phyloP scores from a whole-genome alignment of 1,140 invertebrate species.

The Drosophila punjabiensis region DNA sequence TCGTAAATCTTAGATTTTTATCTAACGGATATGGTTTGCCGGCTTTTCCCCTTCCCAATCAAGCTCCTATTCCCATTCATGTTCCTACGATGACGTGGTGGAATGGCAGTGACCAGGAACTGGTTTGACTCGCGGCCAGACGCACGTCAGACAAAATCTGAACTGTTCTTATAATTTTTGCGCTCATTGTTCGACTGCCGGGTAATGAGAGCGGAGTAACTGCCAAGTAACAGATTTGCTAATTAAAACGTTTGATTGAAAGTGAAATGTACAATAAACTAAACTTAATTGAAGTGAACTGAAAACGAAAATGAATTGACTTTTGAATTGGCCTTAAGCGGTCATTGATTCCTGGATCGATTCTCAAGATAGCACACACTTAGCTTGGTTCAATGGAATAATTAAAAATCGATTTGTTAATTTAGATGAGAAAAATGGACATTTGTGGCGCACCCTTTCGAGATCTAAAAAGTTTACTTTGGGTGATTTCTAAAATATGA shows the following conservation, averaged over 20 bases:
- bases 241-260: constrained; percentile 65
- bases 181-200: constrained; percentile 40
- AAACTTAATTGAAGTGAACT: constrained; percentile 50
- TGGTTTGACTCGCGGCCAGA: constrained; percentile 68
- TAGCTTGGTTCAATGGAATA: not conserved
- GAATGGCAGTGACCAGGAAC: constrained; percentile 45
- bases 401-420: constrained; percentile 14
- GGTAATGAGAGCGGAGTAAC: constrained; percentile 42
- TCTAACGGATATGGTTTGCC: constrained; percentile 48
- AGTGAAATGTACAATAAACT: constrained; percentile 38
- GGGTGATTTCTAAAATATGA: not conserved
- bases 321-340: constrained; percentile 26
- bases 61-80: constrained; percentile 28
- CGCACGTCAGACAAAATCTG: constrained; percentile 62
- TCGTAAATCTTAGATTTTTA: constrained; percentile 8
- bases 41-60: constrained; percentile 50
- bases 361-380: constrained; percentile 12
- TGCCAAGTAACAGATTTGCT: constrained; percentile 34
- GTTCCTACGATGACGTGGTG: constrained; percentile 53
- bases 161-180: constrained; percentile 48
- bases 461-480: not conserved
- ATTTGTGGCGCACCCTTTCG: constrained; percentile 1
- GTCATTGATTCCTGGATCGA: constrained; percentile 57
- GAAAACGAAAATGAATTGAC: constrained; percentile 50
- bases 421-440: constrained; percentile 4